A percentile compares a stretch with the other conserved stretches of the same genome.
These are phyloP conservation scores for Lamellibrachia satsuma DNA, from an alignment of 2,888 invertebrate species.

Conservation along the genomic window DNA sequence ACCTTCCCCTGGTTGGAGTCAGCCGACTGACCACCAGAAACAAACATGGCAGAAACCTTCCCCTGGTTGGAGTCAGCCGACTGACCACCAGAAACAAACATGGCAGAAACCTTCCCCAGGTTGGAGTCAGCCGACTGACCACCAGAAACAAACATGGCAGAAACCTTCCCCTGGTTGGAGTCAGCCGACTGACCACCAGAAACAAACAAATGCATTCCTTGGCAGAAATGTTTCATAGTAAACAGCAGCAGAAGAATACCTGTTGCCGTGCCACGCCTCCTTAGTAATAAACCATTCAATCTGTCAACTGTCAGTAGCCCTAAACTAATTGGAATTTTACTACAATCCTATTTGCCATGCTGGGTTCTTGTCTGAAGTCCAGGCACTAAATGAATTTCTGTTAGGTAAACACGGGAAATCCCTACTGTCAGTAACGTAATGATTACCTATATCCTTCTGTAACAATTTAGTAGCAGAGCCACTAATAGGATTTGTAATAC, in stretches of 20 bases:
- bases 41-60: no score
- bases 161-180: no score
- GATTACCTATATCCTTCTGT: background rate
- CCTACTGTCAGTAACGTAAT: background rate
- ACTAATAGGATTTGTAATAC: background rate
- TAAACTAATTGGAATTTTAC: conserved; percentile 17
- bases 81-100: no score
- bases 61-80: no score
- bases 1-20: no score
- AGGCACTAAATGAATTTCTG: conserved; percentile 12
- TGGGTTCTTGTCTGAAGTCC: background rate
- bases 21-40: no score
- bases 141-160: no score
- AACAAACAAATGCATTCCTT: background rate
- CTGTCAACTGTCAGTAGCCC: background rate
- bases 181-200: background rate
- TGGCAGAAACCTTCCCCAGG: no score
- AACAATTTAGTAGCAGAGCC: background rate
- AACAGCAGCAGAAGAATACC: background rate
- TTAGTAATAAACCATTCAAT: background rate
- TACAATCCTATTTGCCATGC: background rate
- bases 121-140: no score
- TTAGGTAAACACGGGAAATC: background rate
- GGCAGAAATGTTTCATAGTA: background rate
- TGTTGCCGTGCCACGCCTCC: background rate